These are phyloP conservation scores for Callimorpha dominula DNA, from an alignment of 2,888 invertebrate species.

Conservation along the genomic window DNA sequence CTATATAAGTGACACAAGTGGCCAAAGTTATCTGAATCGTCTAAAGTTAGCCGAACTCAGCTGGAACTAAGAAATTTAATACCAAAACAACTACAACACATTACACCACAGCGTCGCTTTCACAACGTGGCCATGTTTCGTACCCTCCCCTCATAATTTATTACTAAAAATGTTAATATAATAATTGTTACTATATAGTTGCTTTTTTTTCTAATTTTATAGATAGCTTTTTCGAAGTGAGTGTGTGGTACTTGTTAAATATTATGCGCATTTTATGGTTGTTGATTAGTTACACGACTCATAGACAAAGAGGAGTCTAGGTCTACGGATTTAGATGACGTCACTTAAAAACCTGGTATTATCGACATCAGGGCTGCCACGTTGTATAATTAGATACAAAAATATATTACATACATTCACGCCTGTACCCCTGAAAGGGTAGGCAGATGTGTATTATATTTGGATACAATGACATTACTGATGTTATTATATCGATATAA, in stretches of 20 bases:
- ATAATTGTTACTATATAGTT: constrained; percentile 36
- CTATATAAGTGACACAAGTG: not conserved
- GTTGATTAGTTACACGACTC: constrained; percentile 9
- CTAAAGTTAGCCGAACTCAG: not conserved
- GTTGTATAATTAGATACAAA: not conserved
- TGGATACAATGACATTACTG: too few species aligned
- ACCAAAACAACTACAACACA: not conserved
- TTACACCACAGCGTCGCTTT: constrained; percentile 15
- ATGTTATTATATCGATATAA: too few species aligned
- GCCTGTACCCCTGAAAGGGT: too few species aligned
- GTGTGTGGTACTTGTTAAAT: constrained; percentile 44
- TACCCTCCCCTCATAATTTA: constrained; percentile 47
- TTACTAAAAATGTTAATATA: constrained; percentile 41
- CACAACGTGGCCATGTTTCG: constrained; percentile 43
- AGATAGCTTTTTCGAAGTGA: constrained; percentile 48
- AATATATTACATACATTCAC: not conserved
- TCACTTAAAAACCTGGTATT: not conserved
- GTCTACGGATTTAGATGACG: not conserved
- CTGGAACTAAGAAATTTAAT: too few species aligned
- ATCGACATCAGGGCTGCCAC: not conserved
- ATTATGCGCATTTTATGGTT: constrained; percentile 50
- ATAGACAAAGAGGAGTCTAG: constrained; percentile 3
- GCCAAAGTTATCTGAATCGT: not conserved
- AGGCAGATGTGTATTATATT: too few species aligned
- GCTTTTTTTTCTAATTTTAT: constrained; percentile 46